phyloP scores from a whole-genome alignment of 2,113 vertebrate species.

The Arizona elegans region DNA sequence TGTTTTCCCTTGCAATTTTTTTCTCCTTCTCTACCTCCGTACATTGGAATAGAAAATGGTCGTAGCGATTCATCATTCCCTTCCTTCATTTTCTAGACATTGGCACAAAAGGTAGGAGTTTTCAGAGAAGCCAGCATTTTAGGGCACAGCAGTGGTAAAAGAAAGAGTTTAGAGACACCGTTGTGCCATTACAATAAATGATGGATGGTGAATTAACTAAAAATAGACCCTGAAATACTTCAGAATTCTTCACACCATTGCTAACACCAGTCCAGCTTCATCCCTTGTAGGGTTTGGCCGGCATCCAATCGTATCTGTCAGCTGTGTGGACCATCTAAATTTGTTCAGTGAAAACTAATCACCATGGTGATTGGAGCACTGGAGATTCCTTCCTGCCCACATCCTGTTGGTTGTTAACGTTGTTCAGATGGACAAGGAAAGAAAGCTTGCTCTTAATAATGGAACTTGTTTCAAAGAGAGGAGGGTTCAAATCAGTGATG shows the following conservation, averaged over 20 bases:
- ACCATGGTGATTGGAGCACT: conserved; percentile 6
- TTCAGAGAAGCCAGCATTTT: not conserved
- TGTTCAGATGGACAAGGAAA: not conserved
- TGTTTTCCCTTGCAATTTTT: not conserved
- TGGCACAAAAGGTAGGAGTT: not conserved
- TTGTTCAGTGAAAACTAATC: conserved; percentile 6
- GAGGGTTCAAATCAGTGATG: not conserved
- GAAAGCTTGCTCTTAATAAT: too few relatives aligned
- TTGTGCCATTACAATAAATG: not conserved
- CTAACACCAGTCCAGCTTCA: conserved; percentile 4
- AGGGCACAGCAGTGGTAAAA: not conserved
- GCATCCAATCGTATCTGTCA: conserved; percentile 8
- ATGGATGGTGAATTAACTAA: conserved; percentile 16
- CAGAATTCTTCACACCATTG: conserved; percentile 26
- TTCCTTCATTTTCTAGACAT: not conserved
- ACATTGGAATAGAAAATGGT: not conserved
- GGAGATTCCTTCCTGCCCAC: conserved; percentile 13
- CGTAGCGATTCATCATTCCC: not conserved
- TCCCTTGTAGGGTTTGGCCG: conserved; percentile 4
- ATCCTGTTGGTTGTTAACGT: not conserved
- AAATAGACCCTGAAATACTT: conserved; percentile 12
- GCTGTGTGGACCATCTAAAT: conserved; percentile 11
- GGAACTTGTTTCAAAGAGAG: not conserved
- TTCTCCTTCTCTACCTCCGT: not conserved
- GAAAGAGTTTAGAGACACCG: not conserved